A percentile compares a stretch with the other conserved stretches of the same genome.
Conservation (phyloP, 2,113 vertebrate species). For the Vombatus ursinus region DNA sequence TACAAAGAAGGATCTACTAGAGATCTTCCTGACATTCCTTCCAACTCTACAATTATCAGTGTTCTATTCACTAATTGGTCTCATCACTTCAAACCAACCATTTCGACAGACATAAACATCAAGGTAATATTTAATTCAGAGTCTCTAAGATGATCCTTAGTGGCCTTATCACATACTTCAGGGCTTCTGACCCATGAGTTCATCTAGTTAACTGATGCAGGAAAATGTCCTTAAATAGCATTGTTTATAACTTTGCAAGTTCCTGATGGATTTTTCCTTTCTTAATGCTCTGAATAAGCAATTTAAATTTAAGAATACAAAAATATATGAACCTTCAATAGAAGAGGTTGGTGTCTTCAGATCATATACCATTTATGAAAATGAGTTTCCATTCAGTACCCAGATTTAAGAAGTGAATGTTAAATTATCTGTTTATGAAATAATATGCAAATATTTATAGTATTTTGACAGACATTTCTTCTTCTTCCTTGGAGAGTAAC, state of each 20-base stretch:
- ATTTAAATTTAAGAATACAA: constrained; percentile 44
- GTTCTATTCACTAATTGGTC: constrained; percentile 58
- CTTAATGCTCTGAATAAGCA: constrained; percentile 57
- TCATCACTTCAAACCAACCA: constrained; percentile 69
- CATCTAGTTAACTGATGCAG: constrained; percentile 51
- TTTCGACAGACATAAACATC: constrained; percentile 47
- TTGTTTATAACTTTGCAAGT: constrained; percentile 61
- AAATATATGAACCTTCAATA: constrained; percentile 58
- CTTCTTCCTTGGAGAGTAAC: constrained; percentile 50
- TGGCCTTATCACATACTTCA: constrained; percentile 23
- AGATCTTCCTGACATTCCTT: not conserved
- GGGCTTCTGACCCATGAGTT: constrained; percentile 44
- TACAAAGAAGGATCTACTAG: not conserved
- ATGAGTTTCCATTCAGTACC: constrained; percentile 43
- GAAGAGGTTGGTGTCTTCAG: constrained; percentile 47
- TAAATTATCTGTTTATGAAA: constrained; percentile 60
- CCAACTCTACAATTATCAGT: not conserved
- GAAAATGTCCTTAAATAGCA: constrained; percentile 47
- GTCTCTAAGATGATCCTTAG: constrained; percentile 59
- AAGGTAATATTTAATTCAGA: constrained; percentile 54
- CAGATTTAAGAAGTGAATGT: not conserved
- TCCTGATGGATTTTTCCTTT: constrained; percentile 38
- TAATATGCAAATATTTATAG: constrained; percentile 54
- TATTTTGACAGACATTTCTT: constrained; percentile 58
- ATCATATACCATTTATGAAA: constrained; percentile 52